Evolutionary conservation across 2,888 invertebrate genomes (phyloP), one percentile per base, ranked within the genome.

Genomic region (Microctonus brassicae): DNA sequence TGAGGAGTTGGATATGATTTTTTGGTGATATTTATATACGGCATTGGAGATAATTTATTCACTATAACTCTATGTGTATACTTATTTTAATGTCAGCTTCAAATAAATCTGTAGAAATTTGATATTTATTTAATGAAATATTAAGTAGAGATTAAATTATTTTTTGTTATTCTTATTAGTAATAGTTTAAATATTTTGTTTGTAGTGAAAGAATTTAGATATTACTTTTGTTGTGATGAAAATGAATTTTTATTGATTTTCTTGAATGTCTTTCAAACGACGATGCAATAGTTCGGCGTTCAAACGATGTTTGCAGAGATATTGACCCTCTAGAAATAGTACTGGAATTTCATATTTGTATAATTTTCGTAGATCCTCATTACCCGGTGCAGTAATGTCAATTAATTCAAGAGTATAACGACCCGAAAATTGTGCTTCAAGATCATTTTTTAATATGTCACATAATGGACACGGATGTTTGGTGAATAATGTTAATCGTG

Each of bases 261-360:
- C 42, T 77, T 90, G 87, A 77, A 90, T 84, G 55, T 85, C 83
- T 76, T 82, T 76, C 60, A 93, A 84, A 82, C 89, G 89, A 77
- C 77, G 88, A 67, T 91, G 88, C 78, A 94, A 88, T 70, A 92
- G 84, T 61, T 88, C 85, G 71, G 86, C 88, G 86, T 95, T 90
- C 77, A 95, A 88, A 73, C 88, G 90, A 85, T 95, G 94, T 90
- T 93, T 95, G 84, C 95, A 94, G 58, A 97, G 89, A 88, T 91
- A 97, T 80, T 93, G 90, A 5, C 94, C 94, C 88, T 96, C 94
- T 7, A 97, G 89, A 87, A 96, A 95, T 78, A 97, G 88, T 9
- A 97, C 97, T 53, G 97, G 97, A 83, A 97, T 97, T 84, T 97
- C 96, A 84, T 93, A 90, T 76, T 93, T 91, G 83, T 95, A 97